phyloP scores from a whole-genome alignment of 1,140 invertebrate species.

The Bradysia coprophila region DNA sequence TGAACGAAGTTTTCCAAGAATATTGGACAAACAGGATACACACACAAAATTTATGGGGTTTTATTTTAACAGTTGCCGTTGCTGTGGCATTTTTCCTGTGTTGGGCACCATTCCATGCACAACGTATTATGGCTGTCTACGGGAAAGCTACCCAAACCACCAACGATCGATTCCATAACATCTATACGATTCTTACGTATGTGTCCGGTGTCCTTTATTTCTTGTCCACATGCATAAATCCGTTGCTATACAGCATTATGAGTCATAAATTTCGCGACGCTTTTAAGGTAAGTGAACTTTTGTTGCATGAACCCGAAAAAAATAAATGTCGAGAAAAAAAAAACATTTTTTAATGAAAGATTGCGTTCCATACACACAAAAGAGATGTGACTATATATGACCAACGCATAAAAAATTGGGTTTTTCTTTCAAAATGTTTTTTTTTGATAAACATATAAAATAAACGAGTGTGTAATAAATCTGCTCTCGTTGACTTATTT shows the following conservation, averaged over 20 bases:
- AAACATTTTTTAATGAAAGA: no score
- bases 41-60: background rate
- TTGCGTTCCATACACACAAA: no score
- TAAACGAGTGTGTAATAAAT: no score
- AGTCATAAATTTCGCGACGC: conserved; percentile 70
- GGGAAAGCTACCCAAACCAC: conserved; percentile 25
- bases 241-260: conserved; percentile 74
- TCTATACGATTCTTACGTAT: conserved; percentile 45
- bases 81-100: conserved; percentile 87
- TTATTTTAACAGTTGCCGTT: conserved; percentile 64
- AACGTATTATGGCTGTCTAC: conserved; percentile 58
- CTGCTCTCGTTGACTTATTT: no score
- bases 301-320: no score
- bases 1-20: no score
- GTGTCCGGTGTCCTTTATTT: conserved; percentile 52
- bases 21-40: no score
- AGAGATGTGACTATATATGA: no score
- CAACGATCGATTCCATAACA: conserved; percentile 18
- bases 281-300: conserved; percentile 41
- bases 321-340: no score
- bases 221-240: conserved; percentile 59
- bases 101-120: conserved; percentile 88
- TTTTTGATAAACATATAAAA: no score
- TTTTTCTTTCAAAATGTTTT: no score
- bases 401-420: no score